Evolutionary conservation across 2,113 vertebrate genomes (phyloP).

Genomic region (Nycticebus coucang): DNA sequence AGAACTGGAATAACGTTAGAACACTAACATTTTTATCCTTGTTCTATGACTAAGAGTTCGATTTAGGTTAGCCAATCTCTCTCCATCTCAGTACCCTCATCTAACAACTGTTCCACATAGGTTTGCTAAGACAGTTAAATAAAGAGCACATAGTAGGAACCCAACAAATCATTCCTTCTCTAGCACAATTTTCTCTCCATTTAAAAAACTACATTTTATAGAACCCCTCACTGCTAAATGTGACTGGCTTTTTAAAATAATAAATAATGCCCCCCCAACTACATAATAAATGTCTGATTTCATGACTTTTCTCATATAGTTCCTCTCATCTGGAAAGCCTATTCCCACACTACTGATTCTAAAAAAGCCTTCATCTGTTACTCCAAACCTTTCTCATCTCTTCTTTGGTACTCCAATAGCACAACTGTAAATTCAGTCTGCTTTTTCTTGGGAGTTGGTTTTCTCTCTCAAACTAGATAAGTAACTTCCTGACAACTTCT

Average conservation of each 20-base stretch:
- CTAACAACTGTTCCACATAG: not conserved
- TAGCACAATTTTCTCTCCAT: slow-evolving; percentile 7
- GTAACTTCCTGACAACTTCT: slow-evolving; percentile 15
- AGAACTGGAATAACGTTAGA: slow-evolving; percentile 20
- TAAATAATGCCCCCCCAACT: not conserved
- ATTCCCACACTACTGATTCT: not conserved
- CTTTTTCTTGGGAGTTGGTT: not conserved
- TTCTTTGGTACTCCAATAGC: not conserved
- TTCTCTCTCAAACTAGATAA: slow-evolving; percentile 18
- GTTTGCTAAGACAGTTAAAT: not conserved
- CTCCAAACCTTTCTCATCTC: not conserved
- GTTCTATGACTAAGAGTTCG: not conserved
- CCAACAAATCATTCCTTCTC: not conserved
- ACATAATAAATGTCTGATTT: not conserved
- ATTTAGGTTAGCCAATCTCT: not conserved
- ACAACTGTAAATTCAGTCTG: not conserved
- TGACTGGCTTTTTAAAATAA: too few species aligned
- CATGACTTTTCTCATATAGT: not conserved
- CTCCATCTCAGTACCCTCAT: not conserved
- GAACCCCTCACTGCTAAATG: too few species aligned
- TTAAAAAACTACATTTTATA: not conserved
- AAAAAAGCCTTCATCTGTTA: not conserved
- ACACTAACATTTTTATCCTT: not conserved
- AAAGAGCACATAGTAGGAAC: not conserved
- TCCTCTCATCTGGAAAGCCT: not conserved